Conservation (phyloP, 2,888 invertebrate genomes). For the Melanostoma mellinum region DNA sequence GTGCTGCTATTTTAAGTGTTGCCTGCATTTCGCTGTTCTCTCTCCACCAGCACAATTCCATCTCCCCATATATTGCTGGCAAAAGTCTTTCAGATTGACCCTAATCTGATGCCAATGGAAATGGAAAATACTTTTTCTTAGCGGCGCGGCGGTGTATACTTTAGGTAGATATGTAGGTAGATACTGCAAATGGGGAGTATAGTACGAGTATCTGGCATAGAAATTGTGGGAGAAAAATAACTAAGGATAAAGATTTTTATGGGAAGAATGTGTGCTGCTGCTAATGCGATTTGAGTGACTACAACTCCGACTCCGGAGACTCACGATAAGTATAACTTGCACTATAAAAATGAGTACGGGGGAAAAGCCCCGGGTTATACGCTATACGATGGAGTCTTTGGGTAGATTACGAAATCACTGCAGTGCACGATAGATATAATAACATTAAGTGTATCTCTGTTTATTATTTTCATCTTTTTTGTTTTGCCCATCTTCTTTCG, state of each 20-base stretch:
- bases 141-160: not conserved
- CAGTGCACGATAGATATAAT: conserved; percentile 50
- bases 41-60: not conserved
- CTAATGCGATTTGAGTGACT: conserved; percentile 71
- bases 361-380: not conserved
- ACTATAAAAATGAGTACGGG: conserved; percentile 26
- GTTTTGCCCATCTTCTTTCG: conserved; percentile 23
- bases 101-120: conserved; percentile 71
- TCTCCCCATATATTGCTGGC: conserved; percentile 3
- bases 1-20: conserved; percentile 68
- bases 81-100: conserved; percentile 61
- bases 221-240: conserved; percentile 59
- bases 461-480: conserved; percentile 37
- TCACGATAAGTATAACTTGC: conserved; percentile 60
- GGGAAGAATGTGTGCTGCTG: conserved; percentile 35
- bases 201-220: not conserved
- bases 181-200: conserved; percentile 21
- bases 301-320: conserved; percentile 47
- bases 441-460: conserved; percentile 62
- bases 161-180: not conserved
- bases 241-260: conserved; percentile 34
- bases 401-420: conserved; percentile 62
- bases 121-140: conserved; percentile 46
- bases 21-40: conserved; percentile 29
- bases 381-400: conserved; percentile 1